Evolutionary conservation across 2,113 vertebrate genomes (phyloP).

Genomic region (Sprattus sprattus): DNA sequence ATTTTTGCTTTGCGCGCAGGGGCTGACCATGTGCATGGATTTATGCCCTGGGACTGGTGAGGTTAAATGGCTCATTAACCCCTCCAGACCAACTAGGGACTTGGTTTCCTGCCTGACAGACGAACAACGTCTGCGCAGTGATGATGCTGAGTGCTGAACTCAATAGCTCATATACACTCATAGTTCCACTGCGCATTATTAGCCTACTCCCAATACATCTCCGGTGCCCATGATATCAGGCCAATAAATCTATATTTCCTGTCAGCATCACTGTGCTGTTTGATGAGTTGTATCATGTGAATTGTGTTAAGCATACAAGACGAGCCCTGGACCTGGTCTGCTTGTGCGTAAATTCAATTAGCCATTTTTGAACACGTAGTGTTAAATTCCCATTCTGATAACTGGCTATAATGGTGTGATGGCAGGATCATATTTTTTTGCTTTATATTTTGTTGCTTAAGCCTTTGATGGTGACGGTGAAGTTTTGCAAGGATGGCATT

Average conservation of each 20-base stretch:
- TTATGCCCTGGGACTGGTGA: slow-evolving; percentile 38
- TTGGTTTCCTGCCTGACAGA: slow-evolving; percentile 8
- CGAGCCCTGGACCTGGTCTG: neutral
- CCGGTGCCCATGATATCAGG: neutral
- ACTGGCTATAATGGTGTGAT: neutral
- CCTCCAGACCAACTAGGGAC: slow-evolving; percentile 31
- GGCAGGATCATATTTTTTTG: too few species aligned
- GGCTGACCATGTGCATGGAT: slow-evolving; percentile 19
- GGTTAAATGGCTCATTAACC: slow-evolving; percentile 48
- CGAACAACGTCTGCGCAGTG: slow-evolving; percentile 7
- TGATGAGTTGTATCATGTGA: neutral
- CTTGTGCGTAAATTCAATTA: neutral
- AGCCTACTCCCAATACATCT: neutral
- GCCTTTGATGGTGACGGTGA: neutral
- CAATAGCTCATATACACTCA: neutral
- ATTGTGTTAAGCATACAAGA: neutral
- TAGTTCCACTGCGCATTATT: neutral
- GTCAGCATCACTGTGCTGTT: neutral
- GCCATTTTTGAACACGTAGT: too few species aligned
- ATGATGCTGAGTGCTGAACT: neutral
- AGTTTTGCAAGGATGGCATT: slow-evolving; percentile 17
- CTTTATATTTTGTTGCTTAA: neutral
- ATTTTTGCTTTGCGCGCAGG: neutral
- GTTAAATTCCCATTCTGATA: neutral
- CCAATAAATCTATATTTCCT: neutral